These are phyloP conservation scores for Melanaphis sacchari DNA, from an alignment of 1,140 invertebrate species.

Conservation along the genomic window DNA sequence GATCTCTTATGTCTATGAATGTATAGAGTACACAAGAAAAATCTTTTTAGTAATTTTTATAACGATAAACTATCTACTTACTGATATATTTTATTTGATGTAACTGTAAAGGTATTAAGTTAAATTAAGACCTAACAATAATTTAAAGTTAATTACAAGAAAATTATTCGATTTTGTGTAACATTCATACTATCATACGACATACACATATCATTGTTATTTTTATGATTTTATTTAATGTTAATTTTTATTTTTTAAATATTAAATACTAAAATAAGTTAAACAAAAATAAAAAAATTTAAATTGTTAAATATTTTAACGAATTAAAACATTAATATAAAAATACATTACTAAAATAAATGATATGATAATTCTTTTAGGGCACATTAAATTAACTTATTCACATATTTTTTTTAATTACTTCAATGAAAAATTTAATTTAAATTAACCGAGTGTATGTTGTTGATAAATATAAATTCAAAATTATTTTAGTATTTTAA, in stretches of 20 bases:
- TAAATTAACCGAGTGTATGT: neutral
- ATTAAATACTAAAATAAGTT: neutral
- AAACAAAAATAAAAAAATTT: neutral
- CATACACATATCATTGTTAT: neutral
- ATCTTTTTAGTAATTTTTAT: no score
- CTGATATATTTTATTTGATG: no score
- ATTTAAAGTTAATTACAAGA: neutral
- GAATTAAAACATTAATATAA: neutral
- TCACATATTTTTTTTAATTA: neutral
- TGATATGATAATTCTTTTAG: neutral
- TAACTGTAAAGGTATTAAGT: no score
- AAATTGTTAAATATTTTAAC: constrained; percentile 3
- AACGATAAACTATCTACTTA: no score
- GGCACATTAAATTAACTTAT: neutral
- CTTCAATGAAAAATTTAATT: constrained; percentile 16
- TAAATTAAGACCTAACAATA: neutral
- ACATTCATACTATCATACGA: neutral
- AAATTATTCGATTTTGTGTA: neutral
- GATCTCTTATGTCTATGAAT: neutral
- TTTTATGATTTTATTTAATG: neutral
- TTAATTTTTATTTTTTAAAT: neutral
- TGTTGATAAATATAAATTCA: neutral
- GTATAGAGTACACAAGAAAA: no score
- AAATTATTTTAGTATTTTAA: constrained; percentile 3
- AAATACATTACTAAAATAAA: neutral